phyloP scores from a whole-genome alignment of 1,140 invertebrate species.

The Drosophila auraria region DNA sequence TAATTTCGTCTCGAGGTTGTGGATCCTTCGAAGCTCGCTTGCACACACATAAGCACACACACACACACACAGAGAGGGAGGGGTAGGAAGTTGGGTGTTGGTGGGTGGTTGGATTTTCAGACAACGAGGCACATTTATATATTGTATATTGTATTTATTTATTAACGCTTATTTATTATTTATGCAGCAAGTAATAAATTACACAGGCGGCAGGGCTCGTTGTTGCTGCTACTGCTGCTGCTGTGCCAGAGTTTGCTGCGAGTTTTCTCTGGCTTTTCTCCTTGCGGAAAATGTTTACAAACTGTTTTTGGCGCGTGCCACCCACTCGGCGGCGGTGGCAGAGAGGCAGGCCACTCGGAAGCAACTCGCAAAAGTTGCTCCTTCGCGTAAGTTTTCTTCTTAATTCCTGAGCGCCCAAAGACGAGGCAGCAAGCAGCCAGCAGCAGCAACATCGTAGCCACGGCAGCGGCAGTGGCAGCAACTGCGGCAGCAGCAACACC shows the following conservation, averaged over 20 bases:
- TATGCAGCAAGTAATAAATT: conserved; percentile 84
- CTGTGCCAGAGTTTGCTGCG: conserved; percentile 19
- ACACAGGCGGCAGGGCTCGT: conserved; percentile 60
- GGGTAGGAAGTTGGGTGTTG: neutral
- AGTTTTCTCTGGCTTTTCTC: conserved; percentile 26
- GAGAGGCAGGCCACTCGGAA: conserved; percentile 18
- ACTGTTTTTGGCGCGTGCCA: conserved; percentile 77
- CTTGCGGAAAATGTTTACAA: conserved; percentile 61
- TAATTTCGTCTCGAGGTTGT: conserved; percentile 49
- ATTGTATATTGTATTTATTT: conserved; percentile 81
- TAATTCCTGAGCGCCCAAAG: conserved; percentile 63
- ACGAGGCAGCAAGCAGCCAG: conserved; percentile 14
- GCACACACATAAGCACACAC: conserved; percentile 23
- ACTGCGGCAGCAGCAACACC: conserved; percentile 34
- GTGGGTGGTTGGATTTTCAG: conserved; percentile 10
- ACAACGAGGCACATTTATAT: conserved; percentile 47
- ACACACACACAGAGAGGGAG: conserved; percentile 4
- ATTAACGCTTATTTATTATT: conserved; percentile 85
- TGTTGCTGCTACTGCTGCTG: conserved; percentile 13
- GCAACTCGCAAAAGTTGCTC: conserved; percentile 43
- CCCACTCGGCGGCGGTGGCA: conserved; percentile 39
- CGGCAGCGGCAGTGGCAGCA: neutral
- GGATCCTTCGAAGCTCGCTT: conserved; percentile 34
- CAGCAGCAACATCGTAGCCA: conserved; percentile 32
- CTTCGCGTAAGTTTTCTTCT: conserved; percentile 60